phyloP scores from a whole-genome alignment of 2,113 vertebrate genomes.

The Vidua macroura region DNA sequence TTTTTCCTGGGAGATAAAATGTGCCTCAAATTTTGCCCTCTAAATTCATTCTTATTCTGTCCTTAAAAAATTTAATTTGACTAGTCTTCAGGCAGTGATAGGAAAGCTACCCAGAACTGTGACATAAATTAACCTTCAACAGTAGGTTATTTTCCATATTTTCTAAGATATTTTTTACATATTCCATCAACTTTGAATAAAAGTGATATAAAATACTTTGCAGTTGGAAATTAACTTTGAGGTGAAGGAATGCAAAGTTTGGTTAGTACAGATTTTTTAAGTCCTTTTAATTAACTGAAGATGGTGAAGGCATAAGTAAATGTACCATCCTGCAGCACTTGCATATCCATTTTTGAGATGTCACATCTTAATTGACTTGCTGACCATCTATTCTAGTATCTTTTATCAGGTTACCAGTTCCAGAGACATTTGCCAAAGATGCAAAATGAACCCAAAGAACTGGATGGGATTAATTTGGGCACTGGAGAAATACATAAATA shows the following conservation, averaged over 20 bases:
- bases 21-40: not conserved
- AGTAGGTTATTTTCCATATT: not conserved
- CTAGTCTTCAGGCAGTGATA: not conserved
- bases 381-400: not conserved
- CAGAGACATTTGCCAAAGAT: not conserved
- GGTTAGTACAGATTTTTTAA: not conserved
- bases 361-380: not conserved
- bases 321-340: not conserved
- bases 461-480: not conserved
- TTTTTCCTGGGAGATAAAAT: conserved; percentile 32
- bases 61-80: not conserved
- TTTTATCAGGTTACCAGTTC: not conserved
- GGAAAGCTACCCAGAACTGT: not conserved
- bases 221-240: not conserved
- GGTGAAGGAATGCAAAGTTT: not conserved
- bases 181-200: not conserved
- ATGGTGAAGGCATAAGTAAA: not conserved
- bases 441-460: not conserved
- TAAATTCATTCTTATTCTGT: conserved; percentile 26
- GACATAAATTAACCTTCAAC: not conserved
- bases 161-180: not conserved
- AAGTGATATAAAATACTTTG: not conserved
- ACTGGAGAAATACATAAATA: not conserved
- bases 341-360: not conserved
- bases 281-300: not conserved